phyloP scores from a whole-genome alignment of 2,797 vertebrate genomes.

The Amphiprion clarkii region DNA sequence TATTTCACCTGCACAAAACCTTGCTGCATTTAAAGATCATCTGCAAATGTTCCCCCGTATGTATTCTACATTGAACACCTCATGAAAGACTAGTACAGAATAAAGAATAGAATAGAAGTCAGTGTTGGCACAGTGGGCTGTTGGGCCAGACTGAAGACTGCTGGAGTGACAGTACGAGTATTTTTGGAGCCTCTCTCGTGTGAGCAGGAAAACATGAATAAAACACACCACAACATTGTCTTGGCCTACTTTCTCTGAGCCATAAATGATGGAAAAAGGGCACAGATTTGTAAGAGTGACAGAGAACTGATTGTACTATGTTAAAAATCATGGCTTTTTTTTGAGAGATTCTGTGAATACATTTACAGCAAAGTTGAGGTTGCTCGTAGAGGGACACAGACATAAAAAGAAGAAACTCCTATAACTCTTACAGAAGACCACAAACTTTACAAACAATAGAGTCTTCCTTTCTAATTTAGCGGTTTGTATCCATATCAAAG shows the following conservation, averaged over 20 bases:
- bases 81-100: not conserved
- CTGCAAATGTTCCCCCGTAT: not conserved
- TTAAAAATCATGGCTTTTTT: not conserved
- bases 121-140: not conserved
- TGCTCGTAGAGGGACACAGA: too few species aligned
- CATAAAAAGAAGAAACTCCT: too few species aligned
- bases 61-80: not conserved
- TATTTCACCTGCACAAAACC: too few species aligned
- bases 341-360: too few species aligned
- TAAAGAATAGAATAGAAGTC: not conserved
- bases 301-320: not conserved
- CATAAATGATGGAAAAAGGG: constrained; percentile 29
- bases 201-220: constrained; percentile 45
- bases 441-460: too few species aligned
- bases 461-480: too few species aligned
- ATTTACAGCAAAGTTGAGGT: not conserved
- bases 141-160: constrained; percentile 16
- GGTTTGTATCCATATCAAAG: too few species aligned
- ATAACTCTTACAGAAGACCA: too few species aligned
- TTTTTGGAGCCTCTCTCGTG: constrained; percentile 37
- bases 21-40: not conserved
- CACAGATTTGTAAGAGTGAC: not conserved
- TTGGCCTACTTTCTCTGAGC: constrained; percentile 45
- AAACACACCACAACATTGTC: constrained; percentile 29
- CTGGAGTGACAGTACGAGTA: constrained; percentile 34